Base-by-base conservation (phyloP, 1,140 invertebrate genomes). In the Agrypnia vestita region DNA sequence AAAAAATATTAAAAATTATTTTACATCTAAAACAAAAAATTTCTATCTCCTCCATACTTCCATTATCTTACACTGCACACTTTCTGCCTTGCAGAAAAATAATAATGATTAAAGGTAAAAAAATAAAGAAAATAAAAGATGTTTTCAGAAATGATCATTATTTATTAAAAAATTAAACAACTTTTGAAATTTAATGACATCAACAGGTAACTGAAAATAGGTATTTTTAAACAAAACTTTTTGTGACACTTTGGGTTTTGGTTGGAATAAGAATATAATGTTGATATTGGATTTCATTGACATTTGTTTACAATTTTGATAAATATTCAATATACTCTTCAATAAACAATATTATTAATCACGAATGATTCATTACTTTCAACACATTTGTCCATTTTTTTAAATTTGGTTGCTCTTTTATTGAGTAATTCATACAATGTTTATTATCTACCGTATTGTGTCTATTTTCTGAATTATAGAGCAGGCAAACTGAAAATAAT, bases 101-200 rank as follows among this genome's bases (percentile, higher is more conserved):
- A 35, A 35, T 35, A n/a, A n/a, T n/a, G n/a, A n/a, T n/a, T n/a
- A 35, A 35, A 35, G 25, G 25, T 3, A 35, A 1, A 59, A 19
- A 59, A 21, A 7, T 0, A n/a, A 17, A 75, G 53, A 25, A 72
- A 72, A 64, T 64, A 64, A 64, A 64, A 64, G 19, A 64, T 25
- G 19, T 64, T 64, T n/a, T 64, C 61, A 64, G 61, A 64, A 51
- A 44, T 64, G 25, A 64, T 25, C 35, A 64, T 25, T 64, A 64
- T 64, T 64, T 64, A 25, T 64, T 64, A 35, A 64, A 64, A 44
- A 64, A 64, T 25, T 13, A 25, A 64, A 64, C 19, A 25, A 35
- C n/a, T 43, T 64, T 64, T 64, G 61, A 64, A 64, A 25, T 64
- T 43, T 25, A 64, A 64, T 43, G 61, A 64, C 61, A 64, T 64